A percentile compares a stretch with the other conserved stretches of the same genome.
These are phyloP conservation scores for Erannis defoliaria DNA, from an alignment of 2,888 invertebrate genomes.

Conservation along the genomic window DNA sequence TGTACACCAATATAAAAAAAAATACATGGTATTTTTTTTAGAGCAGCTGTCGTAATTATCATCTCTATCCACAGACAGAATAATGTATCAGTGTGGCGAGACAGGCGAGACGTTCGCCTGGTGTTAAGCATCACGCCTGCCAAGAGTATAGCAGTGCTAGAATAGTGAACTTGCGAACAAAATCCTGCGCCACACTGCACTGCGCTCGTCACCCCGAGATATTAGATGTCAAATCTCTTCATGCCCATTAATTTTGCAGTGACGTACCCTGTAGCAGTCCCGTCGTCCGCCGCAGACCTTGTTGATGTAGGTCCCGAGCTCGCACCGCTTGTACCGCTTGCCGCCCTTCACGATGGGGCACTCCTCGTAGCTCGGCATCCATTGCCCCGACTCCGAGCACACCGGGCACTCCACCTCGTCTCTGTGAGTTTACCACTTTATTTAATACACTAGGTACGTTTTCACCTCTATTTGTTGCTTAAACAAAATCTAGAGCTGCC, in stretches of 20 bases:
- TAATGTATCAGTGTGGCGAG: too few species aligned
- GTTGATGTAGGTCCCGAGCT: constrained; percentile 70
- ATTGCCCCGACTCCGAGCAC: constrained; percentile 61
- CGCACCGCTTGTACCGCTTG: constrained; percentile 70
- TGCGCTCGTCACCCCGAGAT: too few species aligned
- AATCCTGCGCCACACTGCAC: too few species aligned
- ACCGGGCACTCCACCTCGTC: constrained; percentile 74
- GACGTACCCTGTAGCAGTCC: constrained; percentile 73
- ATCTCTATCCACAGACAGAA: too few species aligned
- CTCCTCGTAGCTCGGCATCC: constrained; percentile 64
- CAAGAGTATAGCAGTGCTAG: too few species aligned
- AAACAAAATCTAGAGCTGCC: neutral
- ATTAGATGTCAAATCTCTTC: too few species aligned
- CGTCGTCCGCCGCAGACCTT: constrained; percentile 69
- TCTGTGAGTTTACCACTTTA: constrained; percentile 44
- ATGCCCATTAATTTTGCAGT: neutral
- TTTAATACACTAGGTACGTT: neutral
- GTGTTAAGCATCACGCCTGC: too few species aligned
- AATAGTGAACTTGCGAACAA: too few species aligned
- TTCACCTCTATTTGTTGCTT: neutral
- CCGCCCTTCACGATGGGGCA: constrained; percentile 63
- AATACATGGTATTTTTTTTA: too few species aligned
- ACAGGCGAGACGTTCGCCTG: too few species aligned
- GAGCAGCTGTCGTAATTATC: neutral
- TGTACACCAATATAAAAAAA: too few species aligned